Evolutionary conservation across 1,140 invertebrate genomes (phyloP).

Genomic region (Melitaea cinxia): DNA sequence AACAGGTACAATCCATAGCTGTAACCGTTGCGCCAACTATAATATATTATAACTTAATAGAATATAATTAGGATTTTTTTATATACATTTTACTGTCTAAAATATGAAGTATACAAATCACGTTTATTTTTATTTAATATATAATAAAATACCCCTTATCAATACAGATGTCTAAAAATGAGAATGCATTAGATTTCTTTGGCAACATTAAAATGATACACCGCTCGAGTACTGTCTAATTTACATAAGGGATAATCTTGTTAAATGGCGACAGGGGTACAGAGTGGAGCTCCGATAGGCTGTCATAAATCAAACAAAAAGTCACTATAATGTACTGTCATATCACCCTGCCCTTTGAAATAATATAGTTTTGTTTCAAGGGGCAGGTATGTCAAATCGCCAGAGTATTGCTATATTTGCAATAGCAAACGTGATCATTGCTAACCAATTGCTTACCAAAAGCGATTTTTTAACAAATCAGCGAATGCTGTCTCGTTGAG

Average conservation of each 20-base stretch:
- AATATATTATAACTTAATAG: no score
- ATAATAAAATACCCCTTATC: not conserved
- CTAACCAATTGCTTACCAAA: no score
- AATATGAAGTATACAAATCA: no score
- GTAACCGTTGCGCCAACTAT: no score
- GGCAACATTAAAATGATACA: conserved; percentile 45
- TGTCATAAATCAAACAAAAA: conserved; percentile 42
- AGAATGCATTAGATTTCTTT: not conserved
- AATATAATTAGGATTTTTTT: no score
- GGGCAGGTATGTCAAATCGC: no score
- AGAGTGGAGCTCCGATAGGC: conserved; percentile 36
- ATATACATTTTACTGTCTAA: not conserved
- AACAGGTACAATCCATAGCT: no score
- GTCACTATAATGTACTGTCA: conserved; percentile 30
- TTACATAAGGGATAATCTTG: conserved; percentile 53
- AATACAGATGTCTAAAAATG: conserved; percentile 8
- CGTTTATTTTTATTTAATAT: not conserved
- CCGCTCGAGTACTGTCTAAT: conserved; percentile 41
- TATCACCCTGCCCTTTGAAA: conserved; percentile 5
- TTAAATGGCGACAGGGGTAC: conserved; percentile 47
- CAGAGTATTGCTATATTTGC: no score
- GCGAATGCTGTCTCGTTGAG: no score
- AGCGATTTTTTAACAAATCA: no score
- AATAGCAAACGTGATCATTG: no score
- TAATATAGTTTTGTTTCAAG: not conserved